Evolutionary conservation across 2,888 invertebrate species (phyloP), one percentile per base, ranked within the genome.

Genomic region (Lysandra coridon): DNA sequence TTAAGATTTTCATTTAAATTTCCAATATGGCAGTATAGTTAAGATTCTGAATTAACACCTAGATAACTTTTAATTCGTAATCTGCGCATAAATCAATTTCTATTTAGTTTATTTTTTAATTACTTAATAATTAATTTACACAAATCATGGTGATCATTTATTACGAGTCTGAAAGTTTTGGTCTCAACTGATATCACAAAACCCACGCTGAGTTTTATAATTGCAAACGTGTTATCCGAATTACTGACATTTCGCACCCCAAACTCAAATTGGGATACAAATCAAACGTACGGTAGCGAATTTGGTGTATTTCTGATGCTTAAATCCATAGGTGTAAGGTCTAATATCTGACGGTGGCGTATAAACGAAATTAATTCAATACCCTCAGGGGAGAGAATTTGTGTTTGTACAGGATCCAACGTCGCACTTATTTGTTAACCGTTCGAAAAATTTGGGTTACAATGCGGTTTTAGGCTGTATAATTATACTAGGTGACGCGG

Each of bases 281-380:
- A 57, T 76, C 57, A 76, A 76, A 33, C 14, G 53, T 23, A 76
- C 53, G 33, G n/a, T 69, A 4, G 57, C 33, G 7, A 7, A 14
- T 30, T 10, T 33, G 23, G 53, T 75, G 76, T 53, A 64, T 30
- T 64, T 69, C 2, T 33, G 69, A 69, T 14, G 17, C 17, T 69
- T 69, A 69, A 33, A 1, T 4, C 14, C 1, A 17, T 14, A 3
- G 1, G 4, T 4, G 10, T 69, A 37, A 33, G 33, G 69, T 69
- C 3, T 5, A 69, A 69, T 33, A 69, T 4, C 2, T 4, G 30
- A 2, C 7, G 17, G 23, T 10, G 10, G 1, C 62, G 76, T 33
- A n/a, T 57, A 76, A 76, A 76, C 12, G 57, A 53, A 76, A 76
- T 76, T 76, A 76, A 76, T 76, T 76, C 76, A 57, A 76, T 76